Evolutionary conservation across 2,888 invertebrate species (phyloP), one percentile per base, ranked within the genome.

Genomic region (Melipona bicolor): DNA sequence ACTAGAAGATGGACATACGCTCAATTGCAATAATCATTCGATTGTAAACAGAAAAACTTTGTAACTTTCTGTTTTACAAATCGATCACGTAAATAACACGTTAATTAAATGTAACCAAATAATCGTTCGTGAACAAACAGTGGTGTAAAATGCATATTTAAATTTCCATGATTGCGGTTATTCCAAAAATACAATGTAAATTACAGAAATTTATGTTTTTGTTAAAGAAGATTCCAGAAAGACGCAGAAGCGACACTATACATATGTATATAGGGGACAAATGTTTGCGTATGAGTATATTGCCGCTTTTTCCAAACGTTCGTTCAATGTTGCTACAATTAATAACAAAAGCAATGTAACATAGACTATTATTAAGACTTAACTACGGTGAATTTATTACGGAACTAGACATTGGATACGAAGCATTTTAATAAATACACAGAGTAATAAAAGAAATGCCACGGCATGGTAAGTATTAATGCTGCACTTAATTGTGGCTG

Each of bases 141-240:
- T 64, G 11, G 21, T 59, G 62, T 59, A n/a, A 43, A 64, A 68
- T 75, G 24, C 17, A 62, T 24, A 49, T 65, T 77, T 65, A 24
- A 61, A 68, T 17, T 43, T 43, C 21, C 17, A 27, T 50, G 4
- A 27, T 68, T 17, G 64, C 32, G 17, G n/a, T n/a, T 9, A 32
- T 36, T 56, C 13, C 21, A 27, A 54, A 64, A 27, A 72, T 72
- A 19, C 43, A 43, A 43, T 2, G 27, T 43, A 15, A 56, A 27
- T 5, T 64, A 50, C 43, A 59, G 15, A 64, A 52, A 70, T 68
- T 61, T 24, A 73, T 69, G 27, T 72, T 50, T 62, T 50, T 77
- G 64, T 56, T n/a, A 9, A 59, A 64, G 78, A 87, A 82, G 67
- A 27, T 74, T 81, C 81, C 76, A 71, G 79, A 82, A 88, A 62